Percentiles rank a stretch among this genome's conserved stretches.
phyloP scores from a whole-genome alignment of 2,888 invertebrate species.

The Habrosyne pyritoides region DNA sequence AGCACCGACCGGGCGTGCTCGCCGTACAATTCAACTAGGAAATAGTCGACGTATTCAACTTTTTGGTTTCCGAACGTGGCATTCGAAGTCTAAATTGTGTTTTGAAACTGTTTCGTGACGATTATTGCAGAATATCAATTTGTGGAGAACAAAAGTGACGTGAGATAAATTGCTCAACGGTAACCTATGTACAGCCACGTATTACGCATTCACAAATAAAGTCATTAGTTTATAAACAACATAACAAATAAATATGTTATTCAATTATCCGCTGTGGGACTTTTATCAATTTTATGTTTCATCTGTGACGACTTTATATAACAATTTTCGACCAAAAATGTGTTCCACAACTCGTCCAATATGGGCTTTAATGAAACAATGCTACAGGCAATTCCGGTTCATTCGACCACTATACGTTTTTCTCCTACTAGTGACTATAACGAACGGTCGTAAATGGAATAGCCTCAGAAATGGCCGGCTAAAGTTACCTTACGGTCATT shows the following conservation, averaged over 20 bases:
- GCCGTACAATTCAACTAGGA: conserved; percentile 38
- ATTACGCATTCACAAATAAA: too few species aligned
- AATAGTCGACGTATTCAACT: conserved; percentile 40
- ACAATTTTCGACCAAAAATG: conserved; percentile 4
- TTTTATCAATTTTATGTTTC: neutral
- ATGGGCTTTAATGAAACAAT: conserved; percentile 61
- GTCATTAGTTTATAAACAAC: too few species aligned
- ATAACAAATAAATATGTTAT: too few species aligned
- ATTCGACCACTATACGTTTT: conserved; percentile 53
- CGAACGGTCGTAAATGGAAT: conserved; percentile 63
- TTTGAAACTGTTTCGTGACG: conserved; percentile 34
- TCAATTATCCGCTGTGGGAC: neutral
- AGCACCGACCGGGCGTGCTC: conserved; percentile 15
- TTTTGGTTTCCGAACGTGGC: conserved; percentile 29
- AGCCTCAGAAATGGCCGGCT: conserved; percentile 53
- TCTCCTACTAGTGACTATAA: conserved; percentile 57
- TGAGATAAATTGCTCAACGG: too few species aligned
- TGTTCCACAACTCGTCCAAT: conserved; percentile 13
- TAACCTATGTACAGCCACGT: too few species aligned
- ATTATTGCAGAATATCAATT: conserved; percentile 18
- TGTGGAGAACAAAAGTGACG: too few species aligned
- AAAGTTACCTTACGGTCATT: conserved; percentile 58
- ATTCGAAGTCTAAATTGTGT: conserved; percentile 36
- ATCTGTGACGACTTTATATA: neutral
- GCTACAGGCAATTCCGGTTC: conserved; percentile 54